A percentile compares a stretch with the other conserved stretches of the same genome.
Evolutionary conservation across 1,140 invertebrate species (phyloP).

Genomic region (Delia radicum): DNA sequence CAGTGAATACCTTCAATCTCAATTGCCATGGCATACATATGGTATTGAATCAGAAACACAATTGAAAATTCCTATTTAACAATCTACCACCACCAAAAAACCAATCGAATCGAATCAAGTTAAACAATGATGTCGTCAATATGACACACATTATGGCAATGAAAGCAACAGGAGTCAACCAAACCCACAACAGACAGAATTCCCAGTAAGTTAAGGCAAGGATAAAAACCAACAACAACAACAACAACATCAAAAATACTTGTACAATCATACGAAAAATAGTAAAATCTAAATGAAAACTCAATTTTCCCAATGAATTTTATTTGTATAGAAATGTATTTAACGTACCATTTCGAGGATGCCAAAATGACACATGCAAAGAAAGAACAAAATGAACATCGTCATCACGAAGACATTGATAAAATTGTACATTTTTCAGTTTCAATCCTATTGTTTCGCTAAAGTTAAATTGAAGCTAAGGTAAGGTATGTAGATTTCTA

Average conservation of each 20-base stretch:
- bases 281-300: not conserved
- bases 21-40: too few relatives aligned
- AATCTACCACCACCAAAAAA: too few relatives aligned
- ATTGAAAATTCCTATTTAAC: too few relatives aligned
- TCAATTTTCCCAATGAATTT: not conserved
- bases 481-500: not conserved
- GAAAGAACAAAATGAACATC: not conserved
- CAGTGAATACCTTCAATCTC: too few relatives aligned
- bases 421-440: not conserved
- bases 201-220: not conserved
- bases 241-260: too few relatives aligned
- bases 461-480: not conserved
- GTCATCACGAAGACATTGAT: not conserved
- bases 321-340: not conserved
- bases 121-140: not conserved
- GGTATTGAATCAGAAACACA: too few relatives aligned
- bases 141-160: not conserved
- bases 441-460: not conserved
- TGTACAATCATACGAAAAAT: too few relatives aligned
- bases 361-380: not conserved
- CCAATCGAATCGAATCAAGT: not conserved
- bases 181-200: not conserved
- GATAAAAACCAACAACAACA: not conserved
- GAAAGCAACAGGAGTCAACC: not conserved
- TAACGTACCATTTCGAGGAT: too few relatives aligned